Conservation (phyloP, 2,888 invertebrate species). For the Athrips mouffetella region DNA sequence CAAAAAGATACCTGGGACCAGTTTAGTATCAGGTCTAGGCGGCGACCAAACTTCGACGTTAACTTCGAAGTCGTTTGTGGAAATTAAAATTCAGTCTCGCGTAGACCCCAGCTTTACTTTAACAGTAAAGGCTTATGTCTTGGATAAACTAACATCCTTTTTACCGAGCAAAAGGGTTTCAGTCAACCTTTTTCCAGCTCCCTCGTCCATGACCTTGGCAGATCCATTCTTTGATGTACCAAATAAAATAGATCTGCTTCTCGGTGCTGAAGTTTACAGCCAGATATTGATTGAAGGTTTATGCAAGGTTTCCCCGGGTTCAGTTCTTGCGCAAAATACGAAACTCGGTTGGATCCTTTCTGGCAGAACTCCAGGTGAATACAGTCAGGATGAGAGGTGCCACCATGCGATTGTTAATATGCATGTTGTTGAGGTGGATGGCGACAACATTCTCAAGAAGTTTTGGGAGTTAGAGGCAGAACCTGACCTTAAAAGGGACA, state of each 20-base stretch:
- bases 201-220: conserved; percentile 13
- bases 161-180: background rate
- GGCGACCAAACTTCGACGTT: conserved; percentile 9
- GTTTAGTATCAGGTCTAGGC: conserved; percentile 21
- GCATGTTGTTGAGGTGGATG: conserved; percentile 1
- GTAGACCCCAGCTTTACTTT: background rate
- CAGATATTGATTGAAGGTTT: conserved; percentile 24
- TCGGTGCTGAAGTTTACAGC: conserved; percentile 29
- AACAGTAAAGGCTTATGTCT: conserved; percentile 8
- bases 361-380: conserved; percentile 11
- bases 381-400: background rate
- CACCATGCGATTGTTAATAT: conserved; percentile 6
- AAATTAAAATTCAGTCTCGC: conserved; percentile 8
- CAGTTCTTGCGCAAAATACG: conserved; percentile 27
- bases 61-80: background rate
- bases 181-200: conserved; percentile 13
- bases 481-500: too few species aligned
- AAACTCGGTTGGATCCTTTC: conserved; percentile 30
- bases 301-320: conserved; percentile 18
- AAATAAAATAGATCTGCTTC: conserved; percentile 23
- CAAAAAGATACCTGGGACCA: conserved; percentile 12
- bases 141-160: background rate
- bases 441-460: conserved; percentile 13
- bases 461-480: conserved; percentile 22
- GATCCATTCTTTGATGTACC: conserved; percentile 22